Base-by-base conservation (phyloP, 2,797 vertebrate genomes). In the Melanotaenia boesemani region DNA sequence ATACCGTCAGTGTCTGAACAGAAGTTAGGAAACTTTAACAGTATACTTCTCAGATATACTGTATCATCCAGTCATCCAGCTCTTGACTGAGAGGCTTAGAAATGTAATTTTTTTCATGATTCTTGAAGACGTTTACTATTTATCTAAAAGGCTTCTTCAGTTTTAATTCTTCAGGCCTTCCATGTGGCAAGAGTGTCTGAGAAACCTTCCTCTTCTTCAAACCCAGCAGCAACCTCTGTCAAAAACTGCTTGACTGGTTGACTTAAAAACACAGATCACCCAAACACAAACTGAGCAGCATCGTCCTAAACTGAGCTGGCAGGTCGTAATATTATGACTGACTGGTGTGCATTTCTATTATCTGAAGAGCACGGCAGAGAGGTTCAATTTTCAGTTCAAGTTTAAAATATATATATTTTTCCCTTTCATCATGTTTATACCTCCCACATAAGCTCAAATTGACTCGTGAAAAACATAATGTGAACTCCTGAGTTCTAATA, bases 381-480 rank as follows among this genome's bases (percentile, higher is more conserved):
- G 63, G 0, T 22, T 60, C 18, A 50, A 62, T 15, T 55, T 67
- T 24, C 13, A 11, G 26, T 32, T 36, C 30, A 37, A 4, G 24
- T 39, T 57, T 22, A 56, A 22, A 37, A 56, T 3, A 50, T 18
- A 8, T 8, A 37, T 37, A 62, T 44, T 1, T 7, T 44, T 39
- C 0, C 32, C 50, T 72, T 24, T 3, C 3, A 52, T 41, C 32
- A 48, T 7, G 1, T 30, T 69, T 48, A 5, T 26, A 3, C n/a
- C 20, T 32, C 56, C 32, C 22, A 62, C 66, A 60, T 20, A 4
- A 60, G 48, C 22, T 68, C 24, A 36, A 32, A 50, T 4, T 37
- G 26, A 74, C n/a, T 67, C n/a, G 6, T 69, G 37, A 63, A 36
- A 15, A 75, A 58, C 24, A 67, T 39, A 20, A 50, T 10, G 16